phyloP scores from a whole-genome alignment of 1,140 invertebrate species.

The Camponotus vicinus region DNA sequence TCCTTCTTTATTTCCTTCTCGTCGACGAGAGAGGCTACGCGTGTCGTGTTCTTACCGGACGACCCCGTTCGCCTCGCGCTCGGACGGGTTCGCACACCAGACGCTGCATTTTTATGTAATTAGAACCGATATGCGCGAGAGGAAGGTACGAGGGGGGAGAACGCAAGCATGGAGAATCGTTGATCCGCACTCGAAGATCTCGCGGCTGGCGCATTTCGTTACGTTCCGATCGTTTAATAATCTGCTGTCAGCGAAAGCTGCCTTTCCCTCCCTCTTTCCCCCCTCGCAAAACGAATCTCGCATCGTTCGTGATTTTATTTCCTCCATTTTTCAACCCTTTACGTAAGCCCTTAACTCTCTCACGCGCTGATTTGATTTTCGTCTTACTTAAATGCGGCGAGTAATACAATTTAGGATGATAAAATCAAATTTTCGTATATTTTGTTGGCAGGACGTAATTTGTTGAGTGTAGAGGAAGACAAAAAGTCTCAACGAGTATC shows the following conservation, averaged over 20 bases:
- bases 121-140: constrained; percentile 36
- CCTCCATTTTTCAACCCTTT: constrained; percentile 51
- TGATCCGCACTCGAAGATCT: constrained; percentile 60
- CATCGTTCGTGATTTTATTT: constrained; percentile 52
- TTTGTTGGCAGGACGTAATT: constrained; percentile 28
- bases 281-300: constrained; percentile 1
- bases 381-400: constrained; percentile 44
- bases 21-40: constrained; percentile 40
- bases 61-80: constrained; percentile 30
- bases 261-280: background rate
- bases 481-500: background rate
- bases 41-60: constrained; percentile 42
- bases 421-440: constrained; percentile 23
- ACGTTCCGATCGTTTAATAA: constrained; percentile 62
- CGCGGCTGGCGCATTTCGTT: constrained; percentile 55
- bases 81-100: constrained; percentile 17
- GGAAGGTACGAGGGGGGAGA: background rate
- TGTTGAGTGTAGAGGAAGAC: background rate
- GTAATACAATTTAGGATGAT: constrained; percentile 39
- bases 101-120: constrained; percentile 56
- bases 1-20: constrained; percentile 43
- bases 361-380: constrained; percentile 42
- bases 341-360: constrained; percentile 6
- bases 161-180: constrained; percentile 43
- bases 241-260: constrained; percentile 31